These are phyloP conservation scores for Chaetodon auriga DNA, from an alignment of 2,113 vertebrate species.

Conservation along the genomic window DNA sequence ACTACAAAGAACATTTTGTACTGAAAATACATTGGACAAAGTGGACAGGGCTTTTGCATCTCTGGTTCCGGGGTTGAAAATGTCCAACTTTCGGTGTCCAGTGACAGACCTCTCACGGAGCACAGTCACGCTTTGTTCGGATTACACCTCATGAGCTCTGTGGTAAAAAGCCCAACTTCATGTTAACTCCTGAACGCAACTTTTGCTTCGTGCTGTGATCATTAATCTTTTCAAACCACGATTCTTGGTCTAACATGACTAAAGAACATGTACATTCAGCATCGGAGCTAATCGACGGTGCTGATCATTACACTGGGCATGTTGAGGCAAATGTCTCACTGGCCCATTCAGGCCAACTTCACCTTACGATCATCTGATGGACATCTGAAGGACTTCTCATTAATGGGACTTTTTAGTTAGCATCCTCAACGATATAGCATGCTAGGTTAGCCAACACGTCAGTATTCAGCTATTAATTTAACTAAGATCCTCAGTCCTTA, in stretches of 20 bases:
- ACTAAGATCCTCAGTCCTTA: not conserved
- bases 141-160: not conserved
- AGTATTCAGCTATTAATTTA: slow-evolving; percentile 7
- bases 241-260: not conserved
- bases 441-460: not conserved
- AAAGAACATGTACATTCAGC: not conserved
- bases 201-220: not conserved
- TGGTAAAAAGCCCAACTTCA: not conserved
- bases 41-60: not conserved
- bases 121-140: not conserved
- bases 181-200: not conserved
- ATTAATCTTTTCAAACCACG: not conserved
- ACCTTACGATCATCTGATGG: not conserved
- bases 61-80: not conserved
- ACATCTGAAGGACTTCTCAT: not conserved
- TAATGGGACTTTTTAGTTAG: not conserved
- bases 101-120: not conserved
- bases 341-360: not conserved
- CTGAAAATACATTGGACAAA: not conserved
- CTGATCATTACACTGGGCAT: slow-evolving; percentile 58
- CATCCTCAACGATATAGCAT: slow-evolving; percentile 16
- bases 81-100: not conserved
- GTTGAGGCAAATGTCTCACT: slow-evolving; percentile 60
- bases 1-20: not conserved
- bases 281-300: not conserved